Base-by-base conservation (phyloP, 2,113 vertebrate genomes). In the Suncus etruscus region DNA sequence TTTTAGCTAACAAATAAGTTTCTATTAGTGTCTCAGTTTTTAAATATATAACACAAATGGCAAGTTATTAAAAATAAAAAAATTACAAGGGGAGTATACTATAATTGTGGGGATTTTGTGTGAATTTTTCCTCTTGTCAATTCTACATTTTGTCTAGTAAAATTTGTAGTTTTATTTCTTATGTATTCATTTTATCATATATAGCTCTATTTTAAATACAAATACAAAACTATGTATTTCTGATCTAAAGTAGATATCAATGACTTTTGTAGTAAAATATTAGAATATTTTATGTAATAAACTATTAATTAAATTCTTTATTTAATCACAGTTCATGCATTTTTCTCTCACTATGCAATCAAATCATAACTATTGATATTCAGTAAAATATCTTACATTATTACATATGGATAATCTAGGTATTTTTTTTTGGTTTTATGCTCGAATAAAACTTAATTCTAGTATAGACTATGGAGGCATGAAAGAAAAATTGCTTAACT, bases 401-500 rank as follows among this genome's bases (percentile, higher is more conserved):
- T 4, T 50, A 11, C 8, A 75, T 27, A 7, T 70, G 16, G 11
- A 80, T 68, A 61, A 54, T 81, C 50, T 89, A 45, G 1, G 7
- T 29, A 68, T 78, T 50, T 90, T 83, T 72, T 69, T 27, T 8
- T 72, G 45, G 47, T 3, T 61, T 5, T 61, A 22, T 4, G 4
- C 58, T 6, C 6, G 65, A 66, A 27, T 85, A 51, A 74, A 45
- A 31, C 7, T 70, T 27, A 70, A 50, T 51, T 79, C 14, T 82
- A 79, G 18, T 74, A 11, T 32, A 82, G 69, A 85, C 74, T 90
- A 14, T 63, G 2, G 15, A 66, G 54, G 78, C 6, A 54, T 61
- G 6, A 78, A 89, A 81, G 68, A 87, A 87, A 27, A 68, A 83
- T 50, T 87, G 24, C 85, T 82, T 92, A 70, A 69, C 29, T 90